Percentiles rank a stretch among this genome's conserved stretches.
Evolutionary conservation across 2,113 vertebrate species (phyloP).

Genomic region (Cyprinodon variegatus): DNA sequence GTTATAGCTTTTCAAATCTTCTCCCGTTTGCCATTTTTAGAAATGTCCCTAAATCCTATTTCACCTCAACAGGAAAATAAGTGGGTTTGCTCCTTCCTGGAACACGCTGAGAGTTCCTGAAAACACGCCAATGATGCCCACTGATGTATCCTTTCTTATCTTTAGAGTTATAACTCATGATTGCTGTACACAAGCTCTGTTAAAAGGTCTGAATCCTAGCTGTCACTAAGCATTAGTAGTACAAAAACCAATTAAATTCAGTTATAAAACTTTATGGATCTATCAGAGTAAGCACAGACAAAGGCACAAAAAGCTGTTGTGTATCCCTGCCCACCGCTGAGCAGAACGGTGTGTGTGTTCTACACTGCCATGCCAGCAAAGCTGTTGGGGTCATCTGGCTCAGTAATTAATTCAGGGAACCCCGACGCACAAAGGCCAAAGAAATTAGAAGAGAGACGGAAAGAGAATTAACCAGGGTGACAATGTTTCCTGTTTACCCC

Average conservation of each 20-base stretch:
- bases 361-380: constrained; percentile 27
- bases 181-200: neutral
- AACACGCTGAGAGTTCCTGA: constrained; percentile 22
- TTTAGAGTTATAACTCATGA: neutral
- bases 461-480: constrained; percentile 13
- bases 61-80: constrained; percentile 13
- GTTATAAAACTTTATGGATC: neutral
- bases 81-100: constrained; percentile 19
- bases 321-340: neutral
- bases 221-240: neutral
- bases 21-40: constrained; percentile 23
- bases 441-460: constrained; percentile 7
- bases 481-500: constrained; percentile 27
- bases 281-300: constrained; percentile 29
- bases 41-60: constrained; percentile 33
- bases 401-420: constrained; percentile 51
- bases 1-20: constrained; percentile 11
- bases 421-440: constrained; percentile 42
- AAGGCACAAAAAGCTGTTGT: constrained; percentile 11
- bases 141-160: neutral
- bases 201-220: neutral
- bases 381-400: constrained; percentile 25
- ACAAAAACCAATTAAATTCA: neutral
- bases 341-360: constrained; percentile 30
- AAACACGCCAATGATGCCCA: constrained; percentile 11